A percentile compares a stretch with the other conserved stretches of the same genome.
Evolutionary conservation across 2,113 vertebrate species (phyloP).

Genomic region (Dipodomys spectabilis): DNA sequence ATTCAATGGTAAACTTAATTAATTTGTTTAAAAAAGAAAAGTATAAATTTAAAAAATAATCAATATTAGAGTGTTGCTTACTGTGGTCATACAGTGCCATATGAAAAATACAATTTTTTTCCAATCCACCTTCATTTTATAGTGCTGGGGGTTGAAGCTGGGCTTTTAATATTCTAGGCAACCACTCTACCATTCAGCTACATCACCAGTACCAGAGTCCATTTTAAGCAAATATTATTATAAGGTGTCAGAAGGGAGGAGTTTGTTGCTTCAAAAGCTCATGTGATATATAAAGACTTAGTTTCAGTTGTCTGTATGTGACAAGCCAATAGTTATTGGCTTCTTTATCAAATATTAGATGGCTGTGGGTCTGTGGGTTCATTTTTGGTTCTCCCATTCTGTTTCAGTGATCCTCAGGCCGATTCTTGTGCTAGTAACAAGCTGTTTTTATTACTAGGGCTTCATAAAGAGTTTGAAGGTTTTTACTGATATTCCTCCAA

Average conservation of each 20-base stretch:
- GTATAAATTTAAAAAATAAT: background rate
- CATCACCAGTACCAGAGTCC: background rate
- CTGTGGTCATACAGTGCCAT: background rate
- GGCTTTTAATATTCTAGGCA: background rate
- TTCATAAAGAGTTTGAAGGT: too few relatives aligned
- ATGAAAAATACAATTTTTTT: background rate
- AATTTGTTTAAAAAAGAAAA: background rate
- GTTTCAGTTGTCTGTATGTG: too few relatives aligned
- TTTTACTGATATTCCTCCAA: too few relatives aligned
- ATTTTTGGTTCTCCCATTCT: too few relatives aligned
- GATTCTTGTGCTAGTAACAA: too few relatives aligned
- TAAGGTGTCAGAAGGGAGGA: background rate
- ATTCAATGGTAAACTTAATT: background rate
- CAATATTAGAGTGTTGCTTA: background rate
- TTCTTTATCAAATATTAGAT: too few relatives aligned
- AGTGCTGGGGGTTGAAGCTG: too few relatives aligned
- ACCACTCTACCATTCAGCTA: background rate
- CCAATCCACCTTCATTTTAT: background rate
- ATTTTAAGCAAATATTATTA: slow-evolving; percentile 24
- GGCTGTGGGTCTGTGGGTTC: too few relatives aligned
- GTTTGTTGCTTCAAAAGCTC: background rate
- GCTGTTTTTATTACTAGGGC: too few relatives aligned
- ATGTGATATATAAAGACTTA: background rate
- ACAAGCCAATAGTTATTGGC: too few relatives aligned
- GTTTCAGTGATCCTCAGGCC: too few relatives aligned